Evolutionary conservation across 2,113 vertebrate species (phyloP).

Genomic region (Malurus elegans): DNA sequence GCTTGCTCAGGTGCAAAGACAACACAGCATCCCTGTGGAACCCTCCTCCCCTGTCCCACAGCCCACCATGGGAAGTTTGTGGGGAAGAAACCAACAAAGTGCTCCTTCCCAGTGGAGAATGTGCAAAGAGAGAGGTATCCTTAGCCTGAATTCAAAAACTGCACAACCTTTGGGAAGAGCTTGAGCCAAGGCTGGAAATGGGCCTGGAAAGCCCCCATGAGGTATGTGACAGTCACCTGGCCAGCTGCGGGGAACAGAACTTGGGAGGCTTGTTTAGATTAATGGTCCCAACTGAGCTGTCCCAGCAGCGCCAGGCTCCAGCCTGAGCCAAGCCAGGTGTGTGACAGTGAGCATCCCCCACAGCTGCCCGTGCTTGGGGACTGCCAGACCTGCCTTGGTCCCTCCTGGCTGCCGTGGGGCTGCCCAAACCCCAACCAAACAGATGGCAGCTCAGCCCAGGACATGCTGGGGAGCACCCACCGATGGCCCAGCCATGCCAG

Average conservation of each 20-base stretch:
- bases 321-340: not conserved
- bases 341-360: not conserved
- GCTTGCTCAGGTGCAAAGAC: not conserved
- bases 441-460: not conserved
- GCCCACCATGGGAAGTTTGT: fast-evolving
- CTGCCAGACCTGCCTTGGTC: fast-evolving
- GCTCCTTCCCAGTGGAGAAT: not conserved
- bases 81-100: not conserved
- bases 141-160: not conserved
- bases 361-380: not conserved
- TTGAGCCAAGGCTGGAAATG: not conserved
- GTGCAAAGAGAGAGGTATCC: not conserved
- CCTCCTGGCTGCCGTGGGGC: fast-evolving
- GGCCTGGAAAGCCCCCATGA: not conserved
- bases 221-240: not conserved
- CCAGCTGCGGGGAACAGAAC: not conserved
- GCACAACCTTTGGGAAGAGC: not conserved
- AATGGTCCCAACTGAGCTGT: not conserved
- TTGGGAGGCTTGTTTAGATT: not conserved
- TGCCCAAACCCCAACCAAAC: not conserved
- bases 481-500: not conserved
- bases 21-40: not conserved
- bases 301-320: not conserved
- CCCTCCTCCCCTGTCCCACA: not conserved
- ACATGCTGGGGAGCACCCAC: fast-evolving